Evolutionary conservation across 37 sponge, comb jelly and placozoan species (phyloP).

Genomic region (Aphrocallistes beatrix): DNA sequence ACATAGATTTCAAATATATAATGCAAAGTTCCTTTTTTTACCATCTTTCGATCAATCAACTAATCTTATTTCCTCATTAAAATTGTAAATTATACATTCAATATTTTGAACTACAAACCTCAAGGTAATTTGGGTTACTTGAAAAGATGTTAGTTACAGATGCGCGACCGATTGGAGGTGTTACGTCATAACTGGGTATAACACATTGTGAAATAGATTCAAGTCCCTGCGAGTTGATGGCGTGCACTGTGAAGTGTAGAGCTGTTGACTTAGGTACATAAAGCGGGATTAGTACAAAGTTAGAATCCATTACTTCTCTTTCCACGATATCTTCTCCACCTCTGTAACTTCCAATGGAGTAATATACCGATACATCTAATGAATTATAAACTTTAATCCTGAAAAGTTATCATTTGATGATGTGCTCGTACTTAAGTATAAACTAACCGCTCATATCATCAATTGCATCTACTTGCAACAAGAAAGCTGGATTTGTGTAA

Average conservation of each 20-base stretch:
- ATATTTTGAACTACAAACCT: too few species aligned
- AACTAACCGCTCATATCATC: slow-evolving; percentile 2
- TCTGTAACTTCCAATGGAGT: not conserved
- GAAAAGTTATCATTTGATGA: too few species aligned
- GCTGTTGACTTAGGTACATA: not conserved
- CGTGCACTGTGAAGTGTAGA: not conserved
- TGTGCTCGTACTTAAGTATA: not conserved
- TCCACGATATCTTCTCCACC: not conserved
- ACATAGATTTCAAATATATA: too few species aligned
- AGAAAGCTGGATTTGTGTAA: not conserved
- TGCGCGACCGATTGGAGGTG: not conserved
- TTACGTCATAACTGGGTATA: not conserved
- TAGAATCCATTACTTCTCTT: not conserved
- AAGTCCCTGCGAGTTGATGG: not conserved
- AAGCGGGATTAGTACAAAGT: not conserved
- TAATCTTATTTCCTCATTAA: too few species aligned
- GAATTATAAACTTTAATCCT: too few species aligned
- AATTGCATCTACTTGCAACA: not conserved
- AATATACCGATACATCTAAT: too few species aligned
- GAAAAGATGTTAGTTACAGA: not conserved
- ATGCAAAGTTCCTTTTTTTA: too few species aligned
- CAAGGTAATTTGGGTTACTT: too few species aligned
- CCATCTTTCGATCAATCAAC: too few species aligned
- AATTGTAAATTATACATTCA: too few species aligned
- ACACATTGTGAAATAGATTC: not conserved